Evolutionary conservation across 2,797 vertebrate genomes (phyloP), one percentile per base, ranked within the genome.

Genomic region (Spea hammondii): DNA sequence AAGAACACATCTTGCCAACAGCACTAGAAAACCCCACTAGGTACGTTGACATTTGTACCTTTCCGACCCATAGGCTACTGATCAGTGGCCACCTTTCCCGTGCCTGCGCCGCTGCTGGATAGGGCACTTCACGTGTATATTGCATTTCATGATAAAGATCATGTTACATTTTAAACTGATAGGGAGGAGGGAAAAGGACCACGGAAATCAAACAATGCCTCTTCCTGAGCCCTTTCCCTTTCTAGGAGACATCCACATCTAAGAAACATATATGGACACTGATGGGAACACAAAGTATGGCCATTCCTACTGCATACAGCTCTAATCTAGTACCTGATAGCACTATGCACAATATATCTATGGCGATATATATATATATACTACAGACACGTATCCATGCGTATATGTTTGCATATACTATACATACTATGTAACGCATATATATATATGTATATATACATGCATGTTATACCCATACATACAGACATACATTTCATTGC

Each of bases 1-100:
- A 12, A 62, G 71, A 77, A 9, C 32, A 68, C 70, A 80, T 82
- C 83, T 87, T 85, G 79, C 83, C 84, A 55, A 74, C 70, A 77
- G 64, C 76, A 59, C 77, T 10, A 65, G 53, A 60, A 78, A 8
- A 64, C 72, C 70, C 62, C 55, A 5, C 17, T 69, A 76, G 67
- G 65, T 60, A 80, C 74, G 4, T 72, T 75, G 68, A 47, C 51
- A 55, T 57, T 14, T 17, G 48, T 17, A 78, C 70, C 76, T 79
- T 65, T 57, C 59, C 13, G 45, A 48, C n/a, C 49, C 57, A 45
- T 65, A 11, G 49, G 50, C 54, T 60, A 4, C 45, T 64, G 46
- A 57, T 65, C 14, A 60, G 65, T 44, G 80, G 60, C 75, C 80
- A 74, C 80, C 70, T 78, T 65, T 65, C 70, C 65, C 65, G 70